Evolutionary conservation across 2,113 vertebrate species (phyloP), one percentile per base, ranked within the genome.

Genomic region (Mesocricetus auratus): DNA sequence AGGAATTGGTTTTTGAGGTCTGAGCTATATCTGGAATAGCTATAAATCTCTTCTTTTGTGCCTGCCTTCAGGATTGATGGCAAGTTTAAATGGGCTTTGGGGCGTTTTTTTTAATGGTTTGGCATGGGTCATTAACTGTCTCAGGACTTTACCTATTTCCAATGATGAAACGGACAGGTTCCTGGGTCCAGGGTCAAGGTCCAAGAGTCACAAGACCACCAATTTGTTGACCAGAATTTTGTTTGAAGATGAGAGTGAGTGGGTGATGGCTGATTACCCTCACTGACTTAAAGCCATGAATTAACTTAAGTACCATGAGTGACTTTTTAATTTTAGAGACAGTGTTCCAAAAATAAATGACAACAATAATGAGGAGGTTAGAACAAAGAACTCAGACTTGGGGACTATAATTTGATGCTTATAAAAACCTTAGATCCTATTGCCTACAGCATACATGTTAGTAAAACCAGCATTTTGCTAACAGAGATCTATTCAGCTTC

Each of bases 271-370:
- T 81, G 71, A 74, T 69, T 90, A 85, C 56, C 33, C n/a, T 85
- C 29, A 90, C 71, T 66, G 85, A 81, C 33, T 96, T 90, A 89
- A 56, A 96, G 36, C 19, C 56, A 89, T 86, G 71, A 82, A 47
- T 89, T 96, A 85, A 94, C 45, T 96, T 79, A 94, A 95, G 62
- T 58, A 42, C 42, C 69, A 31, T 47, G 3, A 89, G 47, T 45
- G 83, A 74, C n/a, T 90, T 93, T 91, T 96, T 77, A 87, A 66
- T 68, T 86, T 69, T 69, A 31, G 53, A 81, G 42, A 5, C 33
- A 87, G 3, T 81, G 4, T 93, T 96, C 68, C 73, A 94, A 96
- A 94, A 95, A 89, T 86, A 94, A 94, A 53, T 95, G 50, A 47
- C 50, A 92, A 69, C 62, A 87, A 62, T 91, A 90, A 64, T 71